Percentiles rank a stretch among this genome's conserved stretches.
Evolutionary conservation across 2,113 vertebrate genomes (phyloP).

Genomic region (Ceratotherium simum): DNA sequence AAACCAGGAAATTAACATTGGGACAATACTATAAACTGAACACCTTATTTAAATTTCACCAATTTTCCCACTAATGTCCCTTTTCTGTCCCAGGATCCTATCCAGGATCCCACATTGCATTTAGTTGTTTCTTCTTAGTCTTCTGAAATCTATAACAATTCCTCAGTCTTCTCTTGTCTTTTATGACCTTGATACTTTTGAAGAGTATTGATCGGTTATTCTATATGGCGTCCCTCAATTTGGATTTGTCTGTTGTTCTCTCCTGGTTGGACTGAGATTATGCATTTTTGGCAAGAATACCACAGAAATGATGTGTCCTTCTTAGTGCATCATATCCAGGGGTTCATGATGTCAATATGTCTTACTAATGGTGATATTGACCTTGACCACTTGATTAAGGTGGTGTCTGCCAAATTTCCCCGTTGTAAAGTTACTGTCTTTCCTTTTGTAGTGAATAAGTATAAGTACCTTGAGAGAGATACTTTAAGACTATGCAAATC

Average conservation of each 20-base stretch:
- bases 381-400: not conserved
- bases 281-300: slow-evolving; percentile 18
- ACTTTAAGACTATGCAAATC: not conserved
- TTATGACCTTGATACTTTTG: slow-evolving; percentile 12
- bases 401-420: not conserved
- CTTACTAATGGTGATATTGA: not conserved
- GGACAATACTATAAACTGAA: not conserved
- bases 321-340: not conserved
- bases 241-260: slow-evolving; percentile 48
- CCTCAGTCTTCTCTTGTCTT: not conserved
- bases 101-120: not conserved
- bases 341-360: not conserved
- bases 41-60: slow-evolving; percentile 8
- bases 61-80: not conserved
- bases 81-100: not conserved
- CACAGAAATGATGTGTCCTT: slow-evolving; percentile 20
- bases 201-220: not conserved
- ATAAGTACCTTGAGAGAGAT: not conserved
- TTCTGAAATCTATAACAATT: slow-evolving; percentile 10
- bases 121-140: slow-evolving; percentile 39
- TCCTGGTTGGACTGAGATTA: not conserved
- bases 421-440: not conserved
- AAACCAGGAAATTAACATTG: slow-evolving; percentile 42
- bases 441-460: slow-evolving; percentile 43
- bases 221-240: not conserved